Base-by-base conservation (phyloP, 2,888 invertebrate species). In the Nomada ferruginata region DNA sequence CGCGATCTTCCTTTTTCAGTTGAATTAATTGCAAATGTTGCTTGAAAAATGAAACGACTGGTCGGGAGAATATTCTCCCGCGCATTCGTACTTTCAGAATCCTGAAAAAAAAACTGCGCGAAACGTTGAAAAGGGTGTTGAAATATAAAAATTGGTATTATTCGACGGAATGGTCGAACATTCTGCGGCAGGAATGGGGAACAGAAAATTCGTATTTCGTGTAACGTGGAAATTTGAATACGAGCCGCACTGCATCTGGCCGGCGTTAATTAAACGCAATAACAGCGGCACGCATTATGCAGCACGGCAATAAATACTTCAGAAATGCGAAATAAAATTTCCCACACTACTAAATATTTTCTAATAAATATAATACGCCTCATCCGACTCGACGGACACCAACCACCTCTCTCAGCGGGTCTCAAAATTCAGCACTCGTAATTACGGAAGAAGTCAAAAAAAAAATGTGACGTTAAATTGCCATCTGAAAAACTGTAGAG, bases 261-360 rank as follows among this genome's bases (percentile, higher is more conserved):
- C 53, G 18, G 42, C 55, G 29, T 68, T 55, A 68, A 55, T 55
- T 55, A 68, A 55, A 15, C 18, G 11, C 55, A 42, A 23, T 55
- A 42, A 55, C 42, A 18, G n/a, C 15, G n/a, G n/a, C 29, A 20
- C 15, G 36, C 52, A 36, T 36, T 36, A 52, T 15, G n/a, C n/a
- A 15, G 15, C n/a, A 11, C 10, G 2, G 20, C 23, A 36, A 26
- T 11, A 18, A 53, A 36, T 36, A 20, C n/a, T 53, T 66, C 23
- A 23, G 23, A 26, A 42, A 18, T 55, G 15, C 11, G 9, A 10
- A 69, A 44, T 26, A 26, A 18, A 57, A 53, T 23, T 57, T 1
- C 15, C 3, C 20, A 1, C 52, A n/a, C 36, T 36, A 0, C 7
- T 36, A 36, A 36, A 36, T 36, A 36, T 36, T 11, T 10, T 47